Base-by-base conservation (phyloP, 1,140 invertebrate genomes). In the Geopemphigus sp. region DNA sequence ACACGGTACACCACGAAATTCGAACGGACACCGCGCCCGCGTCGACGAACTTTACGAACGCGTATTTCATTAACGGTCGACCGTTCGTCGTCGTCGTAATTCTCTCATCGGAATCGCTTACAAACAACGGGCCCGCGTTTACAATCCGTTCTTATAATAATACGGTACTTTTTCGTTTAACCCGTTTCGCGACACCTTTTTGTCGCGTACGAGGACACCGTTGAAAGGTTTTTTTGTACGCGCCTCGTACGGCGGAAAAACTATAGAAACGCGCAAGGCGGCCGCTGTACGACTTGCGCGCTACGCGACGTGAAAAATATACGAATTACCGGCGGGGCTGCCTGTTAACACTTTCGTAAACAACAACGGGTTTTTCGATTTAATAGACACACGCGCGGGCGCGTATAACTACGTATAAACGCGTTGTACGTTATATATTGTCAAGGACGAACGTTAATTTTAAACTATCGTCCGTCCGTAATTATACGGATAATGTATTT, bases 401-500 rank as follows among this genome's bases (percentile, higher is more conserved):
- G n/a, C n/a, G n/a, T n/a, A n/a, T n/a, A 22, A 14, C n/a, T 63
- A 32, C 15, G n/a, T 22, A 57, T 22, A 29, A 26, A 61, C 26
- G 6, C 26, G 26, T 39, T 32, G 54, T 45, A 45, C 32, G 32
- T 12, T 64, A 12, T 39, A 39, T 50, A 10, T 26, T 53, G 45
- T 53, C 66, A 53, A 53, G 45, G 66, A 53, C 22, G 47, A 29
- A 29, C 8, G 66, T 53, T 70, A 70, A 70, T 70, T 53, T 53
- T 70, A 53, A 70, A 47, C 53, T 22, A 53, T 50, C 53, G 50
- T 70, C 39, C 39, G 39, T 45, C 32, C 64, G 24, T 68, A 68
- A 68, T 68, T 68, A 47, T 68, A 47, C 39, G 47, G 24, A 68
- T 70, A 70, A 26, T 53, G n/a, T n/a, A n/a, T n/a, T n/a, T n/a